Conservation (phyloP, 2,113 vertebrate species). For the Pseudopodoces humilis region DNA sequence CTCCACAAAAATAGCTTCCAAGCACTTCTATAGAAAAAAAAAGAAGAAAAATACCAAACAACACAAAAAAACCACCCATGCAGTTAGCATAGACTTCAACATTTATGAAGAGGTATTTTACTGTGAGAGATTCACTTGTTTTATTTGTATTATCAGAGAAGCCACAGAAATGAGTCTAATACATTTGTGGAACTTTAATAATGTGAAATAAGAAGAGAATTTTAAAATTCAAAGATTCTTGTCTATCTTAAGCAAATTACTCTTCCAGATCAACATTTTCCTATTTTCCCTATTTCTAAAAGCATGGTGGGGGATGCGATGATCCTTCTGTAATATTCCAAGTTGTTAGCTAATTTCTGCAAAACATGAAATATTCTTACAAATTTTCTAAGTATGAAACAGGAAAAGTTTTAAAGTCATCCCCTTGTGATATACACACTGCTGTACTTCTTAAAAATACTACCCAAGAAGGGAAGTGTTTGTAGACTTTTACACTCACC, state of each 20-base stretch:
- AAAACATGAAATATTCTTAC: background rate
- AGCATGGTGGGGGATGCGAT: fast-evolving
- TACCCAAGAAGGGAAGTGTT: background rate
- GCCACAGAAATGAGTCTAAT: background rate
- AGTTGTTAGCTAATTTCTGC: background rate
- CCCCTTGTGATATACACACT: background rate
- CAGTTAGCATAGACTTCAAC: background rate
- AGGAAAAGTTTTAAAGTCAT: background rate
- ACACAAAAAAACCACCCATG: background rate
- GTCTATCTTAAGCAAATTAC: background rate
- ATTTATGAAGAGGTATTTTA: background rate
- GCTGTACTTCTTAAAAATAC: background rate
- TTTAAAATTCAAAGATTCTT: background rate
- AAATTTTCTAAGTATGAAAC: fast-evolving
- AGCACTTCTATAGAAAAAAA: background rate
- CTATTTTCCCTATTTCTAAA: background rate
- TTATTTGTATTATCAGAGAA: background rate
- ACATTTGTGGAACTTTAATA: background rate
- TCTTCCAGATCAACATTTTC: background rate
- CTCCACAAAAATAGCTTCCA: background rate
- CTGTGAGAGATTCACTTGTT: background rate
- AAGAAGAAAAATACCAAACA: background rate
- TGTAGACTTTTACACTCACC: background rate
- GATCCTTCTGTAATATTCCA: background rate
- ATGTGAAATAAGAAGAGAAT: background rate